Evolutionary conservation across 2,113 vertebrate species (phyloP).

Genomic region (Noctilio leporinus): DNA sequence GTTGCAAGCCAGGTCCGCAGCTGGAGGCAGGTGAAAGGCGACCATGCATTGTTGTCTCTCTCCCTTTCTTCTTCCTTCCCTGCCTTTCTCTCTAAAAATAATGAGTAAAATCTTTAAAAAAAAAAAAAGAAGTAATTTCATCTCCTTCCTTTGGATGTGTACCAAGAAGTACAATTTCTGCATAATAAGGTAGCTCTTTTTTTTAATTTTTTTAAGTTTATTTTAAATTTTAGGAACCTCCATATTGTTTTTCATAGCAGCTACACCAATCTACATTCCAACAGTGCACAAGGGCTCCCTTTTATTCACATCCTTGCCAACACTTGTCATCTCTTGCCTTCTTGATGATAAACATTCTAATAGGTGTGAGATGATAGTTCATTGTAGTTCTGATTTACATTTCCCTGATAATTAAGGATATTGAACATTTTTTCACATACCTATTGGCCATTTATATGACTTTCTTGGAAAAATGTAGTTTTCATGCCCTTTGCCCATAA

Average conservation of each 20-base stretch:
- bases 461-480: not conserved
- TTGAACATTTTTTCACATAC: not conserved
- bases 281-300: not conserved
- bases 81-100: too few species aligned
- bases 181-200: not conserved
- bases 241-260: not conserved
- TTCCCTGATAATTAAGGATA: not conserved
- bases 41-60: too few species aligned
- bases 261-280: not conserved
- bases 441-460: not conserved
- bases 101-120: too few species aligned
- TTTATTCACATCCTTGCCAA: not conserved
- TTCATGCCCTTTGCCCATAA: not conserved
- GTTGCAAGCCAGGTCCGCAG: too few species aligned
- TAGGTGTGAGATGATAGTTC: not conserved
- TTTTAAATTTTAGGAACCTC: not conserved
- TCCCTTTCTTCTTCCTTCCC: too few species aligned
- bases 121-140: not conserved
- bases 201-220: not conserved
- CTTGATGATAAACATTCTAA: not conserved
- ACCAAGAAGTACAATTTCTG: not conserved
- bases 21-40: too few species aligned
- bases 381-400: not conserved
- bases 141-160: not conserved
- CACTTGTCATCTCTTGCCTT: not conserved